Evolutionary conservation across 2,797 vertebrate species (phyloP).

Genomic region (Geotrypetes seraphini): DNA sequence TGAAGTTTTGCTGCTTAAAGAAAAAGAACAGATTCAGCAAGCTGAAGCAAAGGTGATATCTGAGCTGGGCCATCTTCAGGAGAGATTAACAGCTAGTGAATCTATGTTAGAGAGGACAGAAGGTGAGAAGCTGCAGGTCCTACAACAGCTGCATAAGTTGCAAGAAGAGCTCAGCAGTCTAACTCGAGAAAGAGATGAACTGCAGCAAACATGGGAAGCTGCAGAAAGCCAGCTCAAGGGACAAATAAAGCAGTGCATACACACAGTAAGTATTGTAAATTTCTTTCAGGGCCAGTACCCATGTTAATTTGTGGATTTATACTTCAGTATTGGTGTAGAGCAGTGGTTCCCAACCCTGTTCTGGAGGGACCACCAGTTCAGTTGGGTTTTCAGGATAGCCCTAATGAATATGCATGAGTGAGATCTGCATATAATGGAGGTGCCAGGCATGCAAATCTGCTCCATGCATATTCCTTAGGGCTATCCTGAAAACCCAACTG

Average conservation of each 20-base stretch:
- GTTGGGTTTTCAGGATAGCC: too few species aligned
- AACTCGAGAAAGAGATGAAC: slow-evolving; percentile 1
- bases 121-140: background rate
- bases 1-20: slow-evolving; percentile 6
- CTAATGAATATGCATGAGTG: too few species aligned
- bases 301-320: too few species aligned
- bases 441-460: too few species aligned
- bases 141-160: background rate
- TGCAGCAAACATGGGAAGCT: slow-evolving; percentile 1
- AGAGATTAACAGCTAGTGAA: background rate
- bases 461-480: too few species aligned
- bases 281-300: too few species aligned
- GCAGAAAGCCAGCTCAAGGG: slow-evolving; percentile 42
- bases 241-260: slow-evolving; percentile 46
- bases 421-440: too few species aligned
- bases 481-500: too few species aligned
- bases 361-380: too few species aligned
- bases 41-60: background rate
- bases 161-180: background rate
- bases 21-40: slow-evolving; percentile 17
- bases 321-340: too few species aligned
- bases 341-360: too few species aligned
- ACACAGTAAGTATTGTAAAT: slow-evolving; percentile 48
- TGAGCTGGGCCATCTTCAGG: slow-evolving; percentile 10
- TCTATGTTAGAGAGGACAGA: background rate